These are phyloP conservation scores for Zenarchopterus dispar DNA, from an alignment of 2,797 vertebrate species.

Conservation along the genomic window DNA sequence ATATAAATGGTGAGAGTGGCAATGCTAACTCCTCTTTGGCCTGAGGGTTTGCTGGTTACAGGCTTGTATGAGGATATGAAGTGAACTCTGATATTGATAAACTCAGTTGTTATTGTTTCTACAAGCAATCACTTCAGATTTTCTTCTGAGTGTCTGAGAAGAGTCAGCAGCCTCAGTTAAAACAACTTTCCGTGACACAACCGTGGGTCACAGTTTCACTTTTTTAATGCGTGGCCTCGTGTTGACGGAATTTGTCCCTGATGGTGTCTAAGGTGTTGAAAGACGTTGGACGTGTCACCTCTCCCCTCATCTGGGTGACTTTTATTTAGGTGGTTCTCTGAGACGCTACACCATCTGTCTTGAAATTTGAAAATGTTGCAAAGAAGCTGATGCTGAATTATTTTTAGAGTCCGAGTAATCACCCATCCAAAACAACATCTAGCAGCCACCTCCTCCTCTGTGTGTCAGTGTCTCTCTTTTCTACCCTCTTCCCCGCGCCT, in stretches of 20 bases:
- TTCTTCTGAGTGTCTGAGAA: too few relatives aligned
- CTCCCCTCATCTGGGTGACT: too few relatives aligned
- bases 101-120: too few relatives aligned
- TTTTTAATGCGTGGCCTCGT: too few relatives aligned
- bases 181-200: too few relatives aligned
- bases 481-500: background rate
- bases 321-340: too few relatives aligned
- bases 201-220: too few relatives aligned
- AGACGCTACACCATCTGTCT: slow-evolving; percentile 20
- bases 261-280: too few relatives aligned
- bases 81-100: background rate
- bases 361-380: slow-evolving; percentile 17
- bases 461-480: slow-evolving; percentile 15
- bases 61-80: background rate
- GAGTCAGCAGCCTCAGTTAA: too few relatives aligned
- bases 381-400: slow-evolving; percentile 22
- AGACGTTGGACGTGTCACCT: too few relatives aligned
- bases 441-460: slow-evolving; percentile 46
- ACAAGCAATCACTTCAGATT: too few relatives aligned
- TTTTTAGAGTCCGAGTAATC: slow-evolving; percentile 54
- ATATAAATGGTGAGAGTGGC: slow-evolving; percentile 25
- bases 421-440: slow-evolving; percentile 33
- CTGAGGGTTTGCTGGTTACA: slow-evolving; percentile 28
- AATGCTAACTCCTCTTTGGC: slow-evolving; percentile 15
- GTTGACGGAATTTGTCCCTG: too few relatives aligned